Percentiles rank a stretch among this genome's conserved stretches.
Conservation (phyloP, 2,113 vertebrate species). For the Clarias macrocephalus region DNA sequence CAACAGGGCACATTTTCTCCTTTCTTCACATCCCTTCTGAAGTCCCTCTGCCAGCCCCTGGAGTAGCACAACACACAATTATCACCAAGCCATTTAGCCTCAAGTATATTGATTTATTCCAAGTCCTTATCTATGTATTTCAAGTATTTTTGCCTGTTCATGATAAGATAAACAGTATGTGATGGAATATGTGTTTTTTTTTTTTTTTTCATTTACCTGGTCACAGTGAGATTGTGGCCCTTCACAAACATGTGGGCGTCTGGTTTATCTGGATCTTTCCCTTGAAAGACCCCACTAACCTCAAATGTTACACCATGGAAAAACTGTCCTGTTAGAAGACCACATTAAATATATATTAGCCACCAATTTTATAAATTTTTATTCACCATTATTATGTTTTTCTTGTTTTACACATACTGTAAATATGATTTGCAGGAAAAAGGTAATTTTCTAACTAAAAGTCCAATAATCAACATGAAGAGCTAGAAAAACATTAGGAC, state of each 20-base stretch:
- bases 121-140: not conserved
- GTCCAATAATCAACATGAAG: not conserved
- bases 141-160: not conserved
- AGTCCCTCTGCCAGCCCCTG: slow-evolving; percentile 94
- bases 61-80: not conserved
- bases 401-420: too few relatives aligned
- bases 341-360: not conserved
- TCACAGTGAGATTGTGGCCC: slow-evolving; percentile 83
- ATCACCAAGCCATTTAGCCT: not conserved
- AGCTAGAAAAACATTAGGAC: not conserved
- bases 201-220: slow-evolving; percentile 76
- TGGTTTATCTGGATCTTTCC: slow-evolving; percentile 82
- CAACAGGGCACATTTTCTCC: slow-evolving; percentile 83
- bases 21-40: slow-evolving; percentile 65
- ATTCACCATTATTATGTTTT: not conserved
- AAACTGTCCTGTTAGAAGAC: slow-evolving; percentile 84
- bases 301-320: slow-evolving; percentile 83
- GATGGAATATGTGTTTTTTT: not conserved
- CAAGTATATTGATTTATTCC: not conserved
- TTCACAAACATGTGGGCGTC: slow-evolving; percentile 91
- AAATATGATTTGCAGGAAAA: too few relatives aligned
- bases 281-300: slow-evolving; percentile 79
- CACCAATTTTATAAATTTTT: too few relatives aligned
- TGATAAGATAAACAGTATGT: not conserved
- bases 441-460: not conserved